Conservation (phyloP, 2,888 invertebrate species). For the Acanthosepion esculentum region DNA sequence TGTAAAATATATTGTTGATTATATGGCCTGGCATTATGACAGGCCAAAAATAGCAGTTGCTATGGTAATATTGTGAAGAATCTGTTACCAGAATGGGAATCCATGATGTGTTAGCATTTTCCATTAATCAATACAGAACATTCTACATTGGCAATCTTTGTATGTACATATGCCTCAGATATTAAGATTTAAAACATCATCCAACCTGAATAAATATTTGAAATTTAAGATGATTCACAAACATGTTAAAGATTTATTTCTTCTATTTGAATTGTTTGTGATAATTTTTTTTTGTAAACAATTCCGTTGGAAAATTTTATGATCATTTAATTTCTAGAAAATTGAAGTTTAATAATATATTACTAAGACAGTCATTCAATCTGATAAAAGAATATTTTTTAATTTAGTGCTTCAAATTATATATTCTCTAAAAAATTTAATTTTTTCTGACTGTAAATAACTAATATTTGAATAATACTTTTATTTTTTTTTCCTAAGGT, state of each 20-base stretch:
- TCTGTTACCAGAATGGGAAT: neutral
- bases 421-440: too few species aligned
- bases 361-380: too few species aligned
- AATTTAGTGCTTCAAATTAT: too few species aligned
- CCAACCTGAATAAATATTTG: neutral
- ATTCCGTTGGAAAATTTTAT: neutral
- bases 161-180: neutral
- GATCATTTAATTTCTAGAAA: too few species aligned
- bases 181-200: neutral
- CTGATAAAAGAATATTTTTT: too few species aligned
- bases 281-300: neutral
- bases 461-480: too few species aligned
- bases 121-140: constrained; percentile 1
- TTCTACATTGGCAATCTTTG: constrained; percentile 13
- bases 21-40: neutral
- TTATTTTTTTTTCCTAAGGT: too few species aligned
- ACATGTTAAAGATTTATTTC: neutral
- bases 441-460: too few species aligned
- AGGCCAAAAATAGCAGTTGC: too few species aligned
- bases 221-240: neutral
- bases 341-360: too few species aligned
- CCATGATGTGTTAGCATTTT: neutral
- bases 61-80: neutral
- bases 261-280: neutral
- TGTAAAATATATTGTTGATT: neutral